phyloP scores from a whole-genome alignment of 2,113 vertebrate genomes.

The Agapornis roseicollis region DNA sequence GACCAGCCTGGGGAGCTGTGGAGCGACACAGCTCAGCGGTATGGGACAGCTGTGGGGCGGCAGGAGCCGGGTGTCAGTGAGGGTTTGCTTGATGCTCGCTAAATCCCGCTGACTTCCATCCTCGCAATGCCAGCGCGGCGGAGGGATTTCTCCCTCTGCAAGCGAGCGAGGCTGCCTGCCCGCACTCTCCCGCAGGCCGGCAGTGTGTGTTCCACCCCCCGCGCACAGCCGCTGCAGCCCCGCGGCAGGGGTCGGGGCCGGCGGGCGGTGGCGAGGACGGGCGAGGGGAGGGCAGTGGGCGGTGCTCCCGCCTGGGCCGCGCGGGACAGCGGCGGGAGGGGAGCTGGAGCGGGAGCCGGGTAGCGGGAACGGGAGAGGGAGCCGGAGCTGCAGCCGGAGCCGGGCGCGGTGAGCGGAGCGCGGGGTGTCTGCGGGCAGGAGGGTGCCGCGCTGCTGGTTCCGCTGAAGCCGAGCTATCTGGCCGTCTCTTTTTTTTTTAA shows the following conservation, averaged over 20 bases:
- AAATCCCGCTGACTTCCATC: too few relatives aligned
- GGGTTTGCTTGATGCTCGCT: accelerated
- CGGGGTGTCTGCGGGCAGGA: background rate
- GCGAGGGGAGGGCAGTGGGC: background rate
- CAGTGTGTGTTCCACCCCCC: background rate
- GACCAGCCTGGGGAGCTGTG: background rate
- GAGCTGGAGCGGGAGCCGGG: background rate
- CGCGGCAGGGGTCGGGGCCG: background rate
- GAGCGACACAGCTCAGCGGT: background rate
- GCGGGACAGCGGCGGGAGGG: background rate
- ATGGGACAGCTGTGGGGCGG: background rate
- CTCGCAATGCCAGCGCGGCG: accelerated
- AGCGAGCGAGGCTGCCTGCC: accelerated
- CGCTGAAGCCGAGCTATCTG: background rate
- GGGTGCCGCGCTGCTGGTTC: background rate
- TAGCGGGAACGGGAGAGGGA: background rate
- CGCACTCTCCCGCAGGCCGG: accelerated
- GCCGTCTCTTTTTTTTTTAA: background rate
- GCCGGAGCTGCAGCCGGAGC: background rate
- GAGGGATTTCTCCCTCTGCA: accelerated
- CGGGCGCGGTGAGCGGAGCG: background rate
- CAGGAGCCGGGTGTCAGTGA: accelerated
- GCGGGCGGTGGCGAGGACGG: background rate
- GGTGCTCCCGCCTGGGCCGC: background rate
- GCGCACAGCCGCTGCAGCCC: background rate